phyloP scores from a whole-genome alignment of 2,888 invertebrate species.

The Meloe dianella region DNA sequence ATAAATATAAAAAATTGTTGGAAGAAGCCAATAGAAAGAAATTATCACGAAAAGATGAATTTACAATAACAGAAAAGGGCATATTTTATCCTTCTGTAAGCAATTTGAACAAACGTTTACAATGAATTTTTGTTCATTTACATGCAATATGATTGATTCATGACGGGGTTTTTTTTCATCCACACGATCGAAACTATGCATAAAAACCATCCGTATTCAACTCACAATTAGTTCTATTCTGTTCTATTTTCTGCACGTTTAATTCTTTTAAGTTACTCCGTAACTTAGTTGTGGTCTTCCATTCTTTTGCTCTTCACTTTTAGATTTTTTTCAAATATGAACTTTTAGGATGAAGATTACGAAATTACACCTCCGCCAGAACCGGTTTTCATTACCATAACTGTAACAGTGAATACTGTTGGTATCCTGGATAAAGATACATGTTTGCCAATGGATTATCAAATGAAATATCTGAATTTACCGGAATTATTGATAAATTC shows the following conservation, averaged over 20 bases:
- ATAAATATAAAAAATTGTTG: slow-evolving; percentile 49
- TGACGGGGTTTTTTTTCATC: no score
- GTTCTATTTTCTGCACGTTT: no score
- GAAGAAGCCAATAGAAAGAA: slow-evolving; percentile 41
- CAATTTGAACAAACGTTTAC: no score
- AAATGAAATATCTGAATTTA: slow-evolving; percentile 43
- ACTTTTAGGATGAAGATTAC: slow-evolving; percentile 46
- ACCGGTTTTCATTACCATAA: slow-evolving; percentile 46
- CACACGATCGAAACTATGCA: no score
- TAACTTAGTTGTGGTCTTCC: no score
- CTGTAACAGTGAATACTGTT: slow-evolving; percentile 48
- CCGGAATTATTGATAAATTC: no score
- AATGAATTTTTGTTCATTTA: no score
- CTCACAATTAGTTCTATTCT: no score
- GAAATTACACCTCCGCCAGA: slow-evolving; percentile 46
- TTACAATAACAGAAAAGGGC: slow-evolving; percentile 57
- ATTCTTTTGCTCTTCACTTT: no score
- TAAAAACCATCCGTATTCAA: no score
- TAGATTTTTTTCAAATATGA: slow-evolving; percentile 1
- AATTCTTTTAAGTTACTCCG: no score
- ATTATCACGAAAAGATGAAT: slow-evolving; percentile 42
- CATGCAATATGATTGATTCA: no score
- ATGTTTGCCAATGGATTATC: slow-evolving; percentile 41
- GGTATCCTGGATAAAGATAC: slow-evolving; percentile 47
- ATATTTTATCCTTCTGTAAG: slow-evolving; percentile 48